Evolutionary conservation across 2,888 invertebrate genomes (phyloP).

Genomic region (Hedya salicella): DNA sequence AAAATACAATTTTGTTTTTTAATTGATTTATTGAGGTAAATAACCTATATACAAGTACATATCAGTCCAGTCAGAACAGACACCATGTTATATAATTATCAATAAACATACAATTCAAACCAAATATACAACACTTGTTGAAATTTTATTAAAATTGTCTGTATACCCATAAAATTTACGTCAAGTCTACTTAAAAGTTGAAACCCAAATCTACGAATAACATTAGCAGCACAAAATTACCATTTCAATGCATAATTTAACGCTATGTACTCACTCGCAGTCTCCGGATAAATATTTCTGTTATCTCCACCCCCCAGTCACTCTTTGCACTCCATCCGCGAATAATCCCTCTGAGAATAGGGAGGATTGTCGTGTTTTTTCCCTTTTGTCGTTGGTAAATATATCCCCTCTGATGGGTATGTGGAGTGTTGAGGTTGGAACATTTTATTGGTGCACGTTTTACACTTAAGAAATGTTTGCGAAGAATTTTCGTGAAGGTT

Average conservation of each 20-base stretch:
- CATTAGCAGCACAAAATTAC: slow-evolving; percentile 60
- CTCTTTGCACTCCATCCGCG: slow-evolving; percentile 73
- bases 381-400: slow-evolving; percentile 59
- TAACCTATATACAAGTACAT: no score
- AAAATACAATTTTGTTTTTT: no score
- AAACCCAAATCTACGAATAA: slow-evolving; percentile 22
- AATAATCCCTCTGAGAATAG: slow-evolving; percentile 74
- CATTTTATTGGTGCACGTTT: slow-evolving; percentile 24
- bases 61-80: no score
- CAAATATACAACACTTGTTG: no score
- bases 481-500: background rate
- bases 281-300: slow-evolving; percentile 70
- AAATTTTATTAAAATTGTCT: no score
- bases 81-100: no score
- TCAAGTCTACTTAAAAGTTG: slow-evolving; percentile 5
- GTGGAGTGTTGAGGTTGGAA: slow-evolving; percentile 37
- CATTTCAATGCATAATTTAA: slow-evolving; percentile 83
- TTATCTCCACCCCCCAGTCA: slow-evolving; percentile 75
- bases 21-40: no score
- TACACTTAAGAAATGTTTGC: background rate
- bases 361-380: slow-evolving; percentile 55
- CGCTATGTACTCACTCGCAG: slow-evolving; percentile 63
- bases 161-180: background rate
- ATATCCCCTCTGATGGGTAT: slow-evolving; percentile 35
- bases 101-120: no score